Base-by-base conservation (phyloP, 1,140 invertebrate genomes). In the Heliconius eleuchia region DNA sequence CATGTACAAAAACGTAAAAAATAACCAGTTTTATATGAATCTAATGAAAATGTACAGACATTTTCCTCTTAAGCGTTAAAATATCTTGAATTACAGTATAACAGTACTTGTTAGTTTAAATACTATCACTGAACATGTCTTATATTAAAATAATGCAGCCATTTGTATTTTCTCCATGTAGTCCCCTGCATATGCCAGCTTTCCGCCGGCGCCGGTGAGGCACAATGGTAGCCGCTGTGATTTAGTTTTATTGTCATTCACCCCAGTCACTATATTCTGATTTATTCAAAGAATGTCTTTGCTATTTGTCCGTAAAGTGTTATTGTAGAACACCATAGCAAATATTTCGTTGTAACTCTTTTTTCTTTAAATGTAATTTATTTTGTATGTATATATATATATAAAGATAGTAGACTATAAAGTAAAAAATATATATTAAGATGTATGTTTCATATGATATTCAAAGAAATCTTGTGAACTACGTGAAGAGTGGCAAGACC, bases 201-300 rank as follows among this genome's bases (percentile, higher is more conserved):
- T 91, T 93, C 91, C 91, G 91, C 88, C 91, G 91, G 92, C 91
- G 91, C 90, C 91, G 88, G 83, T 86, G 82, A 82, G 86, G 85
- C 89, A 92, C 92, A 91, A 87, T 87, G 82, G 83, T 82, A 88
- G 88, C 85, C 86, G 88, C 86, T 82, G 88, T 93, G 92, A 94
- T 93, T 93, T 94, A 94, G 88, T 93, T 94, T 94, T 94, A 94
- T 93, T 94, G 89, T 94, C 85, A 92, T 92, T 85, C 92, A 91
- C 90, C 91, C 91, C 81, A 85, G 87, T 91, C 85, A 87, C 82
- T 79, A 76, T 79, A 74, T 71, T 70, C 78, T 77, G 42, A 42
- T 46, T 34, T 76, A 71, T 76, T 52, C 75, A 76, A 76, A 70
- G 46, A 76, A 76, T 76, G 42, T 52, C 66, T 27, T 76, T 50